Base-by-base conservation (phyloP, 2,888 invertebrate genomes). In the Junonia oenone region DNA sequence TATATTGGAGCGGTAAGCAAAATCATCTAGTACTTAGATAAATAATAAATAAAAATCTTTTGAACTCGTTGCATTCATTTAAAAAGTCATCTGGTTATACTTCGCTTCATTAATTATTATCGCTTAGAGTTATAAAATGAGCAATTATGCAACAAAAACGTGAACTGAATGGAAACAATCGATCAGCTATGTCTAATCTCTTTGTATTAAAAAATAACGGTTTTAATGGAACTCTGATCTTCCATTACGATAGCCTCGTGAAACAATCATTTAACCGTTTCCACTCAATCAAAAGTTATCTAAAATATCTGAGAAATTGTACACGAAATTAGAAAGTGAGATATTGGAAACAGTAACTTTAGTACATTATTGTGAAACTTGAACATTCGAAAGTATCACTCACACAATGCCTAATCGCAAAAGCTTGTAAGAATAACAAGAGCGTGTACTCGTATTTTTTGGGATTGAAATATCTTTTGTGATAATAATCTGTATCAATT, bases 271-370 rank as follows among this genome's bases (percentile, higher is more conserved):
- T 49, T 55, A 49, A 48, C 45, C 43, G n/a, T 35, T 49, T 8
- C 45, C 49, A 55, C 49, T 55, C 35, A 49, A 55, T 50, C 49
- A 43, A 37, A 17, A 37, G 49, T 45, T 49, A 55, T 55, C 49
- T 55, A 37, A 49, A 49, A 49, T 55, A 50, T 48, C 48, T 47
- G 40, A 26, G 49, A 55, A 55, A 43, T 43, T 43, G 43, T 43
- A 26, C 26, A 43, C 43, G 22, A 26, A 26, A 26, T 22, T 43
- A 43, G 38, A 43, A 43, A 43, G 43, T 26, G 43, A 43, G 13
- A 26, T 43, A 43, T 43, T 43, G 43, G 43, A 26, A 26, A 26
- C 43, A 26, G 26, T 43, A 26, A 43, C 26, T 43, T 43, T 43
- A 26, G 19, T 40, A 26, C n/a, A 22, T 13, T 26, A 43, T 26